phyloP scores from a whole-genome alignment of 2,888 invertebrate genomes.

The Malachius bipustulatus region DNA sequence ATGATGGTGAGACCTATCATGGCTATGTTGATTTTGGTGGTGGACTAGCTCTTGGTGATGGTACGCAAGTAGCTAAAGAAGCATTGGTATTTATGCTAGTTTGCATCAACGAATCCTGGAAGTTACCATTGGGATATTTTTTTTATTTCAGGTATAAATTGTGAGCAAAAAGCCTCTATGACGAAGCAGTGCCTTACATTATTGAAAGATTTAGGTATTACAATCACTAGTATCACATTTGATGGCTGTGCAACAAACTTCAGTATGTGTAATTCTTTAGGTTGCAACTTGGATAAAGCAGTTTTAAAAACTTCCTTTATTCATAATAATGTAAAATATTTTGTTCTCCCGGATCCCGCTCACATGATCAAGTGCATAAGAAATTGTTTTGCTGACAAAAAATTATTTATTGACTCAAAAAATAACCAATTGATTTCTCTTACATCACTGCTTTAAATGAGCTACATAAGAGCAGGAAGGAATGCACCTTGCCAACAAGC shows the following conservation, averaged over 20 bases:
- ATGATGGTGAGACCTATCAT: slow-evolving; percentile 18
- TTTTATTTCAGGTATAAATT: slow-evolving; percentile 16
- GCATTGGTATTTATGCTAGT: too few relatives aligned
- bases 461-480: slow-evolving; percentile 2
- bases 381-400: slow-evolving; percentile 9
- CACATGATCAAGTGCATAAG: slow-evolving; percentile 13
- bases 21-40: slow-evolving; percentile 23
- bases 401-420: slow-evolving; percentile 3
- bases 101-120: slow-evolving; percentile 17
- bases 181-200: slow-evolving; percentile 15
- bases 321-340: slow-evolving; percentile 11
- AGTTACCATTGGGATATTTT: slow-evolving; percentile 19
- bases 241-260: slow-evolving; percentile 20
- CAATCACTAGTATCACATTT: slow-evolving; percentile 16
- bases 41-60: slow-evolving; percentile 17
- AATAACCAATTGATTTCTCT: slow-evolving; percentile 3
- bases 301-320: slow-evolving; percentile 13
- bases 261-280: slow-evolving; percentile 14
- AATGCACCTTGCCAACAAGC: slow-evolving; percentile 3
- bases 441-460: slow-evolving; percentile 3
- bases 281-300: slow-evolving; percentile 4
- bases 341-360: slow-evolving; percentile 12
- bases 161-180: slow-evolving; percentile 17
- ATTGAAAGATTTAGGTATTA: slow-evolving; percentile 17
- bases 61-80: slow-evolving; percentile 16